Base-by-base conservation (phyloP, 2,797 vertebrate species). In the Lepilemur ruficaudatus region DNA sequence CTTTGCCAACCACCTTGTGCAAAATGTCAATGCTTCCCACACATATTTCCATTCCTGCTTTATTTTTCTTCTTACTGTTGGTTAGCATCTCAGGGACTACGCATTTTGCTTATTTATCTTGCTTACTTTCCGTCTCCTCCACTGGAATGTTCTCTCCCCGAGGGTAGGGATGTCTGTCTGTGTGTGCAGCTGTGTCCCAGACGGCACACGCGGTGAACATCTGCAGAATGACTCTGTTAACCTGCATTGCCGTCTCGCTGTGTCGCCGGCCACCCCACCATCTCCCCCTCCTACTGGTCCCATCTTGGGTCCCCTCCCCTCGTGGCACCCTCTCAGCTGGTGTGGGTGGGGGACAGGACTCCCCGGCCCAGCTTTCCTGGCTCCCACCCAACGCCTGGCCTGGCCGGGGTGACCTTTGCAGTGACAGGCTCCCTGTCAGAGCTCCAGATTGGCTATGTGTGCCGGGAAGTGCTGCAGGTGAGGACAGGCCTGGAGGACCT, bases 401-500 rank as follows among this genome's bases (percentile, higher is more conserved):
- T 43, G 78, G 25, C 75, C 2, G n/a, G 50, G 70, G n/a, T 95
- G 73, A 84, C 59, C 83, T 96, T 93, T 88, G 20, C 98, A 99
- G 99, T 99, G 97, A 99, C 99, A 0, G 99, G 99, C 35, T 97
- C 99, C n/a, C 98, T 99, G 52, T 98, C 99, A 0, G 99, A 99
- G 98, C 97, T 96, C 6, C 99, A 99, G 98, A 99, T 99, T 17
- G 99, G 99, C 73, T 99, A 99, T 18, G 98, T 99, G 91, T 99
- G 99, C 98, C 98, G 99, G 76, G 99, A 99, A 98, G 99, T 99
- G 97, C 98, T 99, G 3, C 99, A 99, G 99, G 99, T 99, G 94
- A 98, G 97, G 72, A 72, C 72, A 43, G 28, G 28, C 11, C 23
- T 0, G 25, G 55, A 10, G 70, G 13, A 7, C 55, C 48, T 25